Conservation (phyloP, 2,888 invertebrate genomes). For the Ceraclea dissimilis region DNA sequence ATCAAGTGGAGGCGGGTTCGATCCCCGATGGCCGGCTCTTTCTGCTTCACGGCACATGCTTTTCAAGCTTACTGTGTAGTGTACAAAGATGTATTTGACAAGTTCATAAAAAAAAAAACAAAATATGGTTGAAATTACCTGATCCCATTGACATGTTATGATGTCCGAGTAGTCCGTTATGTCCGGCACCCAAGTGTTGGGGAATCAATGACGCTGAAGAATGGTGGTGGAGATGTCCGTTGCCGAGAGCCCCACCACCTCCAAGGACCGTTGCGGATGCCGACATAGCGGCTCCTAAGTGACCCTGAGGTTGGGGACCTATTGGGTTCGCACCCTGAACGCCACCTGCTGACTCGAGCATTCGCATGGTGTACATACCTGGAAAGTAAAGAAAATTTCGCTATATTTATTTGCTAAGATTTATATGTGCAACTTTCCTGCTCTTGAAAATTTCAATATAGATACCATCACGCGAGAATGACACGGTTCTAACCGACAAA, state of each 20-base stretch:
- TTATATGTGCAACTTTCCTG: no score
- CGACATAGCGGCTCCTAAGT: not conserved
- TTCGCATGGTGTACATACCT: slow-evolving; percentile 86
- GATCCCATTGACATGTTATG: slow-evolving; percentile 3
- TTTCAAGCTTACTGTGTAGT: no score
- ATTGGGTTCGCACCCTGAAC: slow-evolving; percentile 32
- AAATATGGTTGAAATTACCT: no score
- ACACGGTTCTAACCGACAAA: no score
- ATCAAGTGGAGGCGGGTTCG: no score
- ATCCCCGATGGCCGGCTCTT: no score
- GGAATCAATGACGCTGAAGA: not conserved
- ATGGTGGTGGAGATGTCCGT: not conserved
- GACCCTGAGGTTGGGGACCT: not conserved
- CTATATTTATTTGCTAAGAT: no score
- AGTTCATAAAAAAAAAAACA: no score
- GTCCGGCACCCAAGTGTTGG: not conserved
- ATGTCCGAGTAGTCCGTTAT: slow-evolving; percentile 3
- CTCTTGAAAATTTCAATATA: no score
- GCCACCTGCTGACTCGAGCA: slow-evolving; percentile 58
- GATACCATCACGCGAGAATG: no score
- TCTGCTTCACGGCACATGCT: no score
- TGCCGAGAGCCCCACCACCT: not conserved
- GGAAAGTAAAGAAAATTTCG: slow-evolving; percentile 28
- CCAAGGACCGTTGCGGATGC: not conserved
- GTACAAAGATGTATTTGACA: no score